Conservation (phyloP, 2,888 invertebrate species). For the Syritta pipiens region DNA sequence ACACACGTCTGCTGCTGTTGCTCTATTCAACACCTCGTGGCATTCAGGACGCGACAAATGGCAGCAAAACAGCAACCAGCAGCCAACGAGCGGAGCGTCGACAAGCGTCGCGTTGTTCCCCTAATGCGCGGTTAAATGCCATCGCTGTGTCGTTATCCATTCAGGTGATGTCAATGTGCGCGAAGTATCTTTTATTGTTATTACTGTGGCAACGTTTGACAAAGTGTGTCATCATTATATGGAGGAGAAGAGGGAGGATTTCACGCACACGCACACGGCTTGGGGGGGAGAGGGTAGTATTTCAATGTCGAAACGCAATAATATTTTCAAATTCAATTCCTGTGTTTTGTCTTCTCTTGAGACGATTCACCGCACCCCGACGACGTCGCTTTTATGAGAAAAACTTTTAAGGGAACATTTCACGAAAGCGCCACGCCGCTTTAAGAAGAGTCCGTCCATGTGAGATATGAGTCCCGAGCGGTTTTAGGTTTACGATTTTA, state of each 20-base stretch:
- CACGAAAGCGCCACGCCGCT: background rate
- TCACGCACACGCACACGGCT: background rate
- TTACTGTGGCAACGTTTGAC: constrained; percentile 31
- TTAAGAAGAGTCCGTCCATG: too few relatives aligned
- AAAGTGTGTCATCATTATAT: constrained; percentile 33
- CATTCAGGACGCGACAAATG: background rate
- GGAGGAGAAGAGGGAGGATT: background rate
- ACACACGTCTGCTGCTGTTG: background rate
- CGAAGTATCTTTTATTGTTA: constrained; percentile 35
- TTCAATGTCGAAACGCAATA: constrained; percentile 17
- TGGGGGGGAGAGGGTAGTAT: background rate
- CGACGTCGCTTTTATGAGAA: background rate
- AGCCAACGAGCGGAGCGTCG: too few relatives aligned
- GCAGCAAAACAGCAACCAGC: too few relatives aligned
- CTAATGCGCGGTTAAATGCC: constrained; percentile 33
- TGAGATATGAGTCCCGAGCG: constrained; percentile 55
- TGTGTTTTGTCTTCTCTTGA: background rate
- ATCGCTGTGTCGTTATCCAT: constrained; percentile 21
- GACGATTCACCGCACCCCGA: background rate
- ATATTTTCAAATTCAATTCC: constrained; percentile 31
- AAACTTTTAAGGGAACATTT: background rate
- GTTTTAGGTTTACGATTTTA: constrained; percentile 46
- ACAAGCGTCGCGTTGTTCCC: constrained; percentile 11
- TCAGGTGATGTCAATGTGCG: constrained; percentile 33
- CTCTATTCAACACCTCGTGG: constrained; percentile 1